Percentiles rank a stretch among this genome's conserved stretches.
These are phyloP conservation scores for Euwallacea similis DNA, from an alignment of 1,140 invertebrate species.

Conservation along the genomic window DNA sequence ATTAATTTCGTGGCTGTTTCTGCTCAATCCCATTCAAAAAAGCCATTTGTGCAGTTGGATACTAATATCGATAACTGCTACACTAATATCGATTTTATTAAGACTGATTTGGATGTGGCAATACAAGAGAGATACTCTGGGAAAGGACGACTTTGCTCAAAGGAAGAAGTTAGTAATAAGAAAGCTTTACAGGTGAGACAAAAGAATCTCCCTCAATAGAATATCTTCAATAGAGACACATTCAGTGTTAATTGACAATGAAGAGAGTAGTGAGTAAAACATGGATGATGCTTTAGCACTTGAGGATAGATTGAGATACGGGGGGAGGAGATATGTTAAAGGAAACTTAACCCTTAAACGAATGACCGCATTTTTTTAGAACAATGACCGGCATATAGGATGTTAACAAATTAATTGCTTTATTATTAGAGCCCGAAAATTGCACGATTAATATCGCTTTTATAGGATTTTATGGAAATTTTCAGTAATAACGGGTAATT, in stretches of 20 bases:
- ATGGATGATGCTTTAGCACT: neutral
- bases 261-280: neutral
- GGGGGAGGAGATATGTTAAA: neutral
- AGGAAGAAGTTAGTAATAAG: neutral
- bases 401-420: no score
- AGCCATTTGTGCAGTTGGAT: slow-evolving; percentile 47
- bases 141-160: no score
- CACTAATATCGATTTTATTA: slow-evolving; percentile 49
- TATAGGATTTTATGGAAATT: no score
- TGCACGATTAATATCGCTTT: no score
- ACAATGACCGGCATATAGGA: no score
- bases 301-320: neutral
- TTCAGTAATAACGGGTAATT: no score
- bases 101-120: slow-evolving; percentile 48
- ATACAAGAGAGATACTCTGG: neutral
- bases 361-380: no score
- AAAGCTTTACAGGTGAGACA: neutral
- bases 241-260: neutral
- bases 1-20: no score
- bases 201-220: neutral
- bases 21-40: slow-evolving; percentile 25
- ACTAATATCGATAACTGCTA: slow-evolving; percentile 21
- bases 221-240: neutral
- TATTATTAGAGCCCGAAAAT: no score
- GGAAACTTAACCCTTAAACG: neutral